Evolutionary conservation across 2,797 vertebrate genomes (phyloP).

Genomic region (Channallabes apus): DNA sequence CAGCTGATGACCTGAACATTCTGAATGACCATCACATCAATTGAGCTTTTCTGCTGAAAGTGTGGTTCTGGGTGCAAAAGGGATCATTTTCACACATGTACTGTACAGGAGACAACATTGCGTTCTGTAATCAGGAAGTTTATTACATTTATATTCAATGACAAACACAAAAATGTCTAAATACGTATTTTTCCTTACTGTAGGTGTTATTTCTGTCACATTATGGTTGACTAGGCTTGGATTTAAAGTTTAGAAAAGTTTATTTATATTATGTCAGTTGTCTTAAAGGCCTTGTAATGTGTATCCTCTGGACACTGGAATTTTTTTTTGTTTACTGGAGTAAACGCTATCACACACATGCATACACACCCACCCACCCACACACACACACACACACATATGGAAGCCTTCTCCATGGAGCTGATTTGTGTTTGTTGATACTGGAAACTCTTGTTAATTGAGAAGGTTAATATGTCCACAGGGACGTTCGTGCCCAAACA

Average conservation of each 20-base stretch:
- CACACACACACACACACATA: slow-evolving; percentile 16
- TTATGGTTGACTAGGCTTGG: neutral
- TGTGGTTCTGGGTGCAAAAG: too few species aligned
- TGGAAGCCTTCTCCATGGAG: slow-evolving; percentile 5
- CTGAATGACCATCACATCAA: too few species aligned
- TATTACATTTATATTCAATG: neutral
- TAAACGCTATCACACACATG: neutral
- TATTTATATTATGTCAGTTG: neutral
- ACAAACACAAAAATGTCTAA: neutral
- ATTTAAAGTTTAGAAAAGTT: neutral
- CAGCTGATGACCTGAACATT: too few species aligned
- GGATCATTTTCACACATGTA: too few species aligned
- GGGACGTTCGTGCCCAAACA: slow-evolving; percentile 19
- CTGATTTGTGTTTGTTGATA: slow-evolving; percentile 22
- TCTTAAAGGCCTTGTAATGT: neutral
- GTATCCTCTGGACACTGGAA: neutral
- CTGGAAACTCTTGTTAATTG: slow-evolving; percentile 21
- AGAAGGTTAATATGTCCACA: slow-evolving; percentile 17
- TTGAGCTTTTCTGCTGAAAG: too few species aligned
- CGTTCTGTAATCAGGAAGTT: too few species aligned
- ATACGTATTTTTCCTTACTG: neutral
- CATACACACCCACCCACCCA: neutral
- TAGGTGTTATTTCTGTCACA: neutral
- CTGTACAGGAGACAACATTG: too few species aligned
- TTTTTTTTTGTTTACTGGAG: neutral